Conservation (phyloP, 1,140 invertebrate genomes). For the Drosophila arizonae region DNA sequence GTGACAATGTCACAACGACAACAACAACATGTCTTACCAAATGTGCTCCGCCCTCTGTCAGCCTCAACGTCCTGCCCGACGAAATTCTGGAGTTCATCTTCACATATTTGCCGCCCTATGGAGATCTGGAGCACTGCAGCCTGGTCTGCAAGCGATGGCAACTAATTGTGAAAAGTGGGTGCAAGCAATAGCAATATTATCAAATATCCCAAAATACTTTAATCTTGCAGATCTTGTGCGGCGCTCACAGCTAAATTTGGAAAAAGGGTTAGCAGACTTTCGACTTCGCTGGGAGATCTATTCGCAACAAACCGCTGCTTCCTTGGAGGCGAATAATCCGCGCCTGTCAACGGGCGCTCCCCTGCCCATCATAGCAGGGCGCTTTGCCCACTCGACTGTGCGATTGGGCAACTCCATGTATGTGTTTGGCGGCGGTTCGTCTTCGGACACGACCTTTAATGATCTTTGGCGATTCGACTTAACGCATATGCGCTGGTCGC, state of each 20-base stretch:
- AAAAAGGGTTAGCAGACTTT: slow-evolving; percentile 75
- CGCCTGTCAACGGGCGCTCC: slow-evolving; percentile 31
- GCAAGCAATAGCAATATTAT: not conserved
- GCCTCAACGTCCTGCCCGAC: slow-evolving; percentile 88
- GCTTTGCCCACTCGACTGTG: slow-evolving; percentile 96
- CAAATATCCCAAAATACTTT: not conserved
- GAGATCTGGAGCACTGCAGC: slow-evolving; percentile 93
- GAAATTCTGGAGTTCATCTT: slow-evolving; percentile 97
- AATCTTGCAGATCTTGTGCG: slow-evolving; percentile 68
- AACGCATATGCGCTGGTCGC: slow-evolving; percentile 91
- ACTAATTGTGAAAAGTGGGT: slow-evolving; percentile 90
- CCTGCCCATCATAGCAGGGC: slow-evolving; percentile 89
- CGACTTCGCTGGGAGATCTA: slow-evolving; percentile 75
- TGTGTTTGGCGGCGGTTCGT: slow-evolving; percentile 98
- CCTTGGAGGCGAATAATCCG: slow-evolving; percentile 33
- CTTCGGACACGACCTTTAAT: slow-evolving; percentile 97
- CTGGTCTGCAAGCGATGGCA: slow-evolving; percentile 94
- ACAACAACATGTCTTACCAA: slow-evolving; percentile 18
- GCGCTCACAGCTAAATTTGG: slow-evolving; percentile 71
- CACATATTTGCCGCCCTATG: slow-evolving; percentile 93
- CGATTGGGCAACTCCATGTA: slow-evolving; percentile 94
- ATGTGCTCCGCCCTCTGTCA: slow-evolving; percentile 26
- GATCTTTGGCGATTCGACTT: slow-evolving; percentile 98
- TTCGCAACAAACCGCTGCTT: slow-evolving; percentile 56
- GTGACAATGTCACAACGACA: slow-evolving; percentile 9